Conservation (phyloP, 2,888 invertebrate genomes). For the Neoaliturus tenellus region DNA sequence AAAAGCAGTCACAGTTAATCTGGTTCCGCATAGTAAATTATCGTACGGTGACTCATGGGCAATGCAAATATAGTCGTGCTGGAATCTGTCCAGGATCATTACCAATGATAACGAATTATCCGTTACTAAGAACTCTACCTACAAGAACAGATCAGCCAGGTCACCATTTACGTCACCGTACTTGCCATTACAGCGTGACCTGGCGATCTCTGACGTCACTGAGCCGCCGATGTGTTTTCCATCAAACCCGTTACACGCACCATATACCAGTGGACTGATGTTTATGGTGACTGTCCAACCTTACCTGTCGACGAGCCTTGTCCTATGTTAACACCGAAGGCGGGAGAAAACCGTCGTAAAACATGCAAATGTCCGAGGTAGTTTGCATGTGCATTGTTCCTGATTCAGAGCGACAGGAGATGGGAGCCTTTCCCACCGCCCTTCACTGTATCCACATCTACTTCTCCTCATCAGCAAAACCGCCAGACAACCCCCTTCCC, state of each 20-base stretch:
- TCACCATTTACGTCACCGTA: not conserved
- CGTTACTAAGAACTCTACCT: not conserved
- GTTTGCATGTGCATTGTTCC: slow-evolving; percentile 12
- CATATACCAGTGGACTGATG: not conserved
- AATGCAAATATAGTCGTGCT: too few species aligned
- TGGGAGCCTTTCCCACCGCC: not conserved
- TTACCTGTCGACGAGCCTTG: not conserved
- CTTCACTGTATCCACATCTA: not conserved
- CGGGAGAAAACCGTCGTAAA: slow-evolving; percentile 14
- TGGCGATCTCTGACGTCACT: not conserved
- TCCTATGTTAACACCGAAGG: not conserved
- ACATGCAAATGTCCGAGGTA: not conserved
- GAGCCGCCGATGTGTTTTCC: not conserved
- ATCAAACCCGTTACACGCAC: not conserved
- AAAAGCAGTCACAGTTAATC: too few species aligned
- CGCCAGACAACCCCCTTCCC: not conserved
- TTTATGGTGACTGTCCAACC: not conserved
- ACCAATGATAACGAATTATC: too few species aligned
- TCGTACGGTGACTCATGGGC: too few species aligned
- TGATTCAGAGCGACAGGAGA: not conserved
- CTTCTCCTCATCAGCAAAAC: too few species aligned
- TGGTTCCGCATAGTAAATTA: too few species aligned
- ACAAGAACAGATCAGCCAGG: not conserved
- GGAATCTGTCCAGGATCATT: too few species aligned
- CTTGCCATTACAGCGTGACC: not conserved